phyloP scores from a whole-genome alignment of 2,797 vertebrate species.

The Fringilla coelebs region DNA sequence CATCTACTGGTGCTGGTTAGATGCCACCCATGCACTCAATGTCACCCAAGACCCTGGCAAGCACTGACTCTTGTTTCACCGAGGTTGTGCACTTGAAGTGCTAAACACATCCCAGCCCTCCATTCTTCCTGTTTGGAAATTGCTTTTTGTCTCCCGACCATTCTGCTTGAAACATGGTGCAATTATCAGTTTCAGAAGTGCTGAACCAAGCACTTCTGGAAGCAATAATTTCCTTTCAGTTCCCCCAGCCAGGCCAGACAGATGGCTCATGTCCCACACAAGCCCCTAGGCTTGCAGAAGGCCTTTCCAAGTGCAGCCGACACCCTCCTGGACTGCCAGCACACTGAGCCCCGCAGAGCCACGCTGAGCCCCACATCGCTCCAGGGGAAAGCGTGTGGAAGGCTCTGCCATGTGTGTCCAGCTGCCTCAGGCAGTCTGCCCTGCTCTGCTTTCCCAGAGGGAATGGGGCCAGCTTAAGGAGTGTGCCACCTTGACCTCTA shows the following conservation, averaged over 20 bases:
- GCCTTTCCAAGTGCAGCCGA: not conserved
- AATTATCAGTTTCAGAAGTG: not conserved
- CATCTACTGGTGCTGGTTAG: fast-evolving
- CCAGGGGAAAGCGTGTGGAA: fast-evolving
- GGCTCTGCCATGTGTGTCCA: not conserved
- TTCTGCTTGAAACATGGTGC: not conserved
- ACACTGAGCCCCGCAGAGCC: not conserved
- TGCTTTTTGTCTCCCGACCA: fast-evolving
- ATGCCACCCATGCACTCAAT: too few relatives aligned
- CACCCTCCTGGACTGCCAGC: not conserved
- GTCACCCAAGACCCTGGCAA: not conserved
- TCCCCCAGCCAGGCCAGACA: not conserved
- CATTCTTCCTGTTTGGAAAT: not conserved
- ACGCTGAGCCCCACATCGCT: fast-evolving
- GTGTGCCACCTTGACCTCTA: not conserved
- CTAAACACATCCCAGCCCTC: not conserved
- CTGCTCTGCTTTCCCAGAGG: not conserved
- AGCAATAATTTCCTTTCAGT: not conserved
- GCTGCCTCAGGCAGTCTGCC: not conserved
- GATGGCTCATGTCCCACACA: fast-evolving
- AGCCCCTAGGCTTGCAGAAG: not conserved
- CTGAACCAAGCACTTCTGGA: not conserved
- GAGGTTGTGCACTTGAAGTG: not conserved
- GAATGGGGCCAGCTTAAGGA: not conserved
- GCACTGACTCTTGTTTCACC: not conserved